phyloP scores from a whole-genome alignment of 2,797 vertebrate species.

The Arrhamphus sclerolepis region DNA sequence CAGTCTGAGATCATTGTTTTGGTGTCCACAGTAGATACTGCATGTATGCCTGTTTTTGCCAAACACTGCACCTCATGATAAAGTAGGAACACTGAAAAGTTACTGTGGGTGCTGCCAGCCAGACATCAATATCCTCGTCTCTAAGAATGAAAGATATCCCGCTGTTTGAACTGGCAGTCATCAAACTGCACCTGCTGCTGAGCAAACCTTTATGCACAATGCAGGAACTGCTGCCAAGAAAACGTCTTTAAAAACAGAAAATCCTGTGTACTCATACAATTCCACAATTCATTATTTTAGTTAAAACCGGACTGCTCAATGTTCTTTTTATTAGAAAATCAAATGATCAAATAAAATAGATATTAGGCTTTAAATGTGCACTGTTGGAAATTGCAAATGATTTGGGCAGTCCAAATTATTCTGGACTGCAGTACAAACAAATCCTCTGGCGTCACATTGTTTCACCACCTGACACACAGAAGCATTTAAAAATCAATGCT shows the following conservation, averaged over 20 bases:
- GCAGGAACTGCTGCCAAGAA: constrained; percentile 4
- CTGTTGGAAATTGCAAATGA: too few relatives aligned
- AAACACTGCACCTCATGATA: background rate
- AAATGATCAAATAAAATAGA: too few relatives aligned
- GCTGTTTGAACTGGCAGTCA: constrained; percentile 11
- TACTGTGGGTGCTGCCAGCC: background rate
- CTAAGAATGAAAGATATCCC: background rate
- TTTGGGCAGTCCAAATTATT: too few relatives aligned
- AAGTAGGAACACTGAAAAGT: background rate
- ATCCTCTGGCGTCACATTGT: too few relatives aligned
- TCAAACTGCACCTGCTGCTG: constrained; percentile 13
- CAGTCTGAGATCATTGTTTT: background rate
- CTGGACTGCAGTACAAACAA: too few relatives aligned
- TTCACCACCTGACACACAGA: too few relatives aligned
- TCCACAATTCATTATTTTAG: constrained; percentile 2
- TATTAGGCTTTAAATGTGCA: too few relatives aligned
- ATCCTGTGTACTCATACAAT: background rate
- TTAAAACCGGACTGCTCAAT: background rate
- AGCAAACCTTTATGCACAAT: constrained; percentile 13
- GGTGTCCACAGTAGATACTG: background rate
- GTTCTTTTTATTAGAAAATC: background rate
- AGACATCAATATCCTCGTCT: background rate
- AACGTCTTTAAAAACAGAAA: background rate
- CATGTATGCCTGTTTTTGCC: background rate
- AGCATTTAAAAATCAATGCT: too few relatives aligned